phyloP scores from a whole-genome alignment of 2,113 vertebrate species.

The Tamias sibiricus region DNA sequence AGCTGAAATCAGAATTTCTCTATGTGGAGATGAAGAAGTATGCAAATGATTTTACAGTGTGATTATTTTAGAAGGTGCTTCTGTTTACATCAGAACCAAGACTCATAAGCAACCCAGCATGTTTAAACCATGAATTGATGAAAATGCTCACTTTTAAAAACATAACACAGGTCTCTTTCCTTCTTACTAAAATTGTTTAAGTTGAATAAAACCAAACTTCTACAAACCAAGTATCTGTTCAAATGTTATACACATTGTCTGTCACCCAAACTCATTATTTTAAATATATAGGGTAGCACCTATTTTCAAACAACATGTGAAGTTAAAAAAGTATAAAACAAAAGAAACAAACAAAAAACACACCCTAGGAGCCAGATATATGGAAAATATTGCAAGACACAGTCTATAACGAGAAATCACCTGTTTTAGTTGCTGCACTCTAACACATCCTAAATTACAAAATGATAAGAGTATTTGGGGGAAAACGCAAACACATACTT shows the following conservation, averaged over 20 bases:
- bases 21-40: conserved; percentile 34
- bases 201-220: conserved; percentile 12
- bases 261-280: background rate
- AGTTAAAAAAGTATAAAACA: background rate
- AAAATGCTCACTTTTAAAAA: conserved; percentile 50
- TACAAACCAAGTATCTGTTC: conserved; percentile 55
- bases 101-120: background rate
- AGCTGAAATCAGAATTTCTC: conserved; percentile 55
- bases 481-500: conserved; percentile 7
- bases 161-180: background rate
- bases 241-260: background rate
- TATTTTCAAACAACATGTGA: conserved; percentile 34
- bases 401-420: conserved; percentile 37
- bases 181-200: conserved; percentile 40
- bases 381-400: conserved; percentile 41
- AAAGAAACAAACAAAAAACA: background rate
- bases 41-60: background rate
- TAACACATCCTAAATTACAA: conserved; percentile 51
- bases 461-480: background rate
- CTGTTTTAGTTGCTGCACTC: background rate
- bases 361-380: background rate
- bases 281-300: background rate
- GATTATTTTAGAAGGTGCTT: conserved; percentile 44
- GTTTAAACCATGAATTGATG: conserved; percentile 45
- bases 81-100: conserved; percentile 53